Evolutionary conservation across 2,888 invertebrate genomes (phyloP), one percentile per base, ranked within the genome.

Genomic region (Himalopsyche anomala): DNA sequence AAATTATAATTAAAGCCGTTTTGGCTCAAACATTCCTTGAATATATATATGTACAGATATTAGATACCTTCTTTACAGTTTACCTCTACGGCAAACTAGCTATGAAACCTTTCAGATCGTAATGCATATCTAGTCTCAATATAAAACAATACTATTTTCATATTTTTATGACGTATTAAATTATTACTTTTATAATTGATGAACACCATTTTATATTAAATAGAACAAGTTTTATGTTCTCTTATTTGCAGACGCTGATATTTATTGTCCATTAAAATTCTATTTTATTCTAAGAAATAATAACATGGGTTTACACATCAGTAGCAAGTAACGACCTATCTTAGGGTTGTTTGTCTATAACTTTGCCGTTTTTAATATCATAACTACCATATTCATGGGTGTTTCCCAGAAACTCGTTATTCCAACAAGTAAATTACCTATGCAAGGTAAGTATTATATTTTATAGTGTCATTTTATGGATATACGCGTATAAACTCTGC

Each of bases 371-470:
- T 74, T 74, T 74, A 74, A 74, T 74, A 74, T 74, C 74, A 36
- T 38, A 74, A 74, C 74, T 74, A 38, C 28, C 38, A 74, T 74
- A 74, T 74, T 74, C 74, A 74, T 74, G 28, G 74, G 74, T 36
- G 36, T 74, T 74, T 74, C 36, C 38, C 38, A 36, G 74, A 36
- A 74, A 74, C 74, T 74, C 74, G 74, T 36, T 74, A 74, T 74
- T 28, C 19, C 36, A 74, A 74, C 74, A 74, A 74, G 74, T 74
- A 74, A 74, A 74, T 74, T 74, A 74, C 74, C 38, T 74, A 36
- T 74, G 74, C 74, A 74, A 74, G 74, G 19, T 74, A 38, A 74
- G 74, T 74, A 74, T 74, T 15, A 36, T 74, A 74, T 74, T 74
- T 74, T 74, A 74, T 74, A 74, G 74, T 74, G 74, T 74, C 74